phyloP scores from a whole-genome alignment of 2,113 vertebrate genomes.

The Trematomus loennbergii region DNA sequence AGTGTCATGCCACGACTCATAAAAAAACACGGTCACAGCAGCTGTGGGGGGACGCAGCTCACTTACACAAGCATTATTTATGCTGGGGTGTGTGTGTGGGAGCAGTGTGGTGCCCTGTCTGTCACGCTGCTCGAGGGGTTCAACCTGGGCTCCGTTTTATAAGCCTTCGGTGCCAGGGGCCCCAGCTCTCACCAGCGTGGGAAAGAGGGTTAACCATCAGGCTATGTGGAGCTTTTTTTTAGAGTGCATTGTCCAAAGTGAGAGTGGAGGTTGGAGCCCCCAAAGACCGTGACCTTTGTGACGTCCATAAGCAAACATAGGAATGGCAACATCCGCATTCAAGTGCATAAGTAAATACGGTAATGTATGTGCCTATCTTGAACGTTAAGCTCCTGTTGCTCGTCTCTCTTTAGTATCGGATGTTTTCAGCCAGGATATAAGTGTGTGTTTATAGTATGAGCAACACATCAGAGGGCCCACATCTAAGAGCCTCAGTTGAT shows the following conservation, averaged over 20 bases:
- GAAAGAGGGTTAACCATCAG: constrained; percentile 68
- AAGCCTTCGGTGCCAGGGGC: constrained; percentile 60
- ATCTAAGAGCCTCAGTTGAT: constrained; percentile 37
- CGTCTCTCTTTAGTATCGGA: constrained; percentile 24
- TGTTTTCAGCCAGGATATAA: constrained; percentile 27
- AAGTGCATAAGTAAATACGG: constrained; percentile 15
- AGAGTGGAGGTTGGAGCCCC: constrained; percentile 29
- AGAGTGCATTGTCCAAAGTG: constrained; percentile 58
- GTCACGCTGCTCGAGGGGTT: constrained; percentile 64
- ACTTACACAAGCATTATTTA: constrained; percentile 74
- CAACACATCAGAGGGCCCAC: constrained; percentile 19
- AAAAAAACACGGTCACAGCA: constrained; percentile 70
- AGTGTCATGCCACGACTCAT: constrained; percentile 68
- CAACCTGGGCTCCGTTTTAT: constrained; percentile 69
- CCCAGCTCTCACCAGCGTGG: constrained; percentile 67
- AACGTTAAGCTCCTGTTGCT: constrained; percentile 46
- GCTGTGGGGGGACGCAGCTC: constrained; percentile 59
- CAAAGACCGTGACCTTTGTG: constrained; percentile 40
- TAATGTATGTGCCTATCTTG: constrained; percentile 49
- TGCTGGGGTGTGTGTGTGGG: constrained; percentile 39
- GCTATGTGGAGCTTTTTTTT: constrained; percentile 58
- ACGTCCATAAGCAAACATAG: constrained; percentile 3
- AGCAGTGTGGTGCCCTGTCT: constrained; percentile 63
- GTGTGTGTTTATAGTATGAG: constrained; percentile 39
- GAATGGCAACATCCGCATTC: too few species aligned